phyloP scores from a whole-genome alignment of 2,888 invertebrate genomes.

The Tanypteryx hageni region DNA sequence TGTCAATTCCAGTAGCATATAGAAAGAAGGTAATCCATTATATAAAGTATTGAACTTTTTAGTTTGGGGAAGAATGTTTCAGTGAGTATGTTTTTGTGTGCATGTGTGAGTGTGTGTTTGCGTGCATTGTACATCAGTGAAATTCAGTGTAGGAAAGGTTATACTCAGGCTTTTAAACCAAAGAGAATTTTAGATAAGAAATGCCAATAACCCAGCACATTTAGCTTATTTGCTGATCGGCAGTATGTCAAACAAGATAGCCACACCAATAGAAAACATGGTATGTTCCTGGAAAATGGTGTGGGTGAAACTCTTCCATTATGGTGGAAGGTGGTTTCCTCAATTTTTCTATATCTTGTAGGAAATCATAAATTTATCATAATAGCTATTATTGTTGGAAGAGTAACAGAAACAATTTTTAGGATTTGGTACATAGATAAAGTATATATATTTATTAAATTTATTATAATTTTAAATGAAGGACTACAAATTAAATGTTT shows the following conservation, averaged over 20 bases:
- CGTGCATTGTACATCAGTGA: constrained; percentile 40
- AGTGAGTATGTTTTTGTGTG: neutral
- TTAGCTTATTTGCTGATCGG: constrained; percentile 56
- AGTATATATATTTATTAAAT: constrained; percentile 45
- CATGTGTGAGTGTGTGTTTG: neutral
- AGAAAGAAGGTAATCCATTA: constrained; percentile 47
- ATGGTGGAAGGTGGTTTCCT: constrained; percentile 48
- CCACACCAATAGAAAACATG: constrained; percentile 53
- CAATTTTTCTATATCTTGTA: constrained; percentile 52
- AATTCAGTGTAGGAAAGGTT: constrained; percentile 54
- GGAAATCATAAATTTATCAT: constrained; percentile 51
- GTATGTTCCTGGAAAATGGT: constrained; percentile 51
- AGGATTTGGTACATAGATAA: constrained; percentile 57
- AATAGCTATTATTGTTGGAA: constrained; percentile 60
- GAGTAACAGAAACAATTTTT: constrained; percentile 34
- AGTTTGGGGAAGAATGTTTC: constrained; percentile 35
- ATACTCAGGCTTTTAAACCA: constrained; percentile 64
- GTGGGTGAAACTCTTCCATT: constrained; percentile 42
- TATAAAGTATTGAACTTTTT: constrained; percentile 52
- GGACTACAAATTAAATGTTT: constrained; percentile 46
- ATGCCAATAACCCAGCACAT: constrained; percentile 55
- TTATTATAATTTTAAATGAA: constrained; percentile 29
- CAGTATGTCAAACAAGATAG: constrained; percentile 38
- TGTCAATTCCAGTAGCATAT: constrained; percentile 58
- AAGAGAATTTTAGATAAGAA: constrained; percentile 62